These are phyloP conservation scores for Priocnemis perturbator DNA, from an alignment of 2,888 invertebrate genomes.

Conservation along the genomic window DNA sequence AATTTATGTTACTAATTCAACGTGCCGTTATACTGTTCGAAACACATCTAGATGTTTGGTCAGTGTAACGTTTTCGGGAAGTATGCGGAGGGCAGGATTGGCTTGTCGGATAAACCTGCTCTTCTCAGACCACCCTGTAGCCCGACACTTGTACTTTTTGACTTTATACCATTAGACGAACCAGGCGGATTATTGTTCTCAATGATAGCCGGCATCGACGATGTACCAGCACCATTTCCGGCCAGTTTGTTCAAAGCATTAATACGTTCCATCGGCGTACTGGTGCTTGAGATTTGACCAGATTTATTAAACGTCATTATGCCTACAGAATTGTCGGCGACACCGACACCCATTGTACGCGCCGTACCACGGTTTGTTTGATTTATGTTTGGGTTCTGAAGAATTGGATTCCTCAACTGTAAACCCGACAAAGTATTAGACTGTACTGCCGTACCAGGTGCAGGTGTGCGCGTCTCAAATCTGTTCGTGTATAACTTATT, in stretches of 20 bases:
- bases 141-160: slow-evolving; percentile 61
- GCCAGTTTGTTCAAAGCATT: slow-evolving; percentile 64
- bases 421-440: slow-evolving; percentile 60
- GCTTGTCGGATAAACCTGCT: slow-evolving; percentile 66
- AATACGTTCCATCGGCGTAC: slow-evolving; percentile 71
- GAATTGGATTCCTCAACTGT: slow-evolving; percentile 65
- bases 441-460: slow-evolving; percentile 47
- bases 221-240: slow-evolving; percentile 48
- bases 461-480: slow-evolving; percentile 67
- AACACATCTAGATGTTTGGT: slow-evolving; percentile 29
- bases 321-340: slow-evolving; percentile 62
- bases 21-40: slow-evolving; percentile 15
- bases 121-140: slow-evolving; percentile 70
- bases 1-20: slow-evolving; percentile 29
- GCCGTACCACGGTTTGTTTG: slow-evolving; percentile 64
- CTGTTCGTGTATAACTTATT: slow-evolving; percentile 67
- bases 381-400: slow-evolving; percentile 69
- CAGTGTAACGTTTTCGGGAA: slow-evolving; percentile 70
- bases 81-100: slow-evolving; percentile 70
- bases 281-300: slow-evolving; percentile 70
- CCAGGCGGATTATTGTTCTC: slow-evolving; percentile 68
- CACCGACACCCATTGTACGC: slow-evolving; percentile 65
- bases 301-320: slow-evolving; percentile 65
- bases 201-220: slow-evolving; percentile 60
- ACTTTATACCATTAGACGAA: slow-evolving; percentile 63